These are phyloP conservation scores for Rhineura floridana DNA, from an alignment of 2,113 vertebrate genomes.

Conservation along the genomic window DNA sequence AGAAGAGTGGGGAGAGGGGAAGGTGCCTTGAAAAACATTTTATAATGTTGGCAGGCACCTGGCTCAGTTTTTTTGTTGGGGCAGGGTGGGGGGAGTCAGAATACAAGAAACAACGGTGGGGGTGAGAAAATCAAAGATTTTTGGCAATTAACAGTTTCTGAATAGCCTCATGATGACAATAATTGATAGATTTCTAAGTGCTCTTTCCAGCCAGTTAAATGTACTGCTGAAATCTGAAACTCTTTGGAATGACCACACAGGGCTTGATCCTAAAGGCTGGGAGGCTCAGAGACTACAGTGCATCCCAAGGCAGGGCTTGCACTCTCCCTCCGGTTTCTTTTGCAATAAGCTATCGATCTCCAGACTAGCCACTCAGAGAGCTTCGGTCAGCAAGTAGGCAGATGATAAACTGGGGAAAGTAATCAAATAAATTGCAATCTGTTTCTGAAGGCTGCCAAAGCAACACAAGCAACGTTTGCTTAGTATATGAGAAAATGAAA, in stretches of 20 bases:
- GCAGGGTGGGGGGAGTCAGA: not conserved
- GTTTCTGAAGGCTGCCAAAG: not conserved
- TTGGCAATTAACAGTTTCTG: rapidly evolving
- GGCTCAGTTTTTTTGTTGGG: rapidly evolving
- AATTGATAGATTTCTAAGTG: not conserved
- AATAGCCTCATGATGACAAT: rapidly evolving
- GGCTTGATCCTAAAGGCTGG: rapidly evolving
- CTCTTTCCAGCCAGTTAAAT: no score
- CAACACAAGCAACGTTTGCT: no score
- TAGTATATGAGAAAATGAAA: not conserved
- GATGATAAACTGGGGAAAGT: not conserved
- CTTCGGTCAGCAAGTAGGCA: not conserved
- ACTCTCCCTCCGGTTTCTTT: not conserved
- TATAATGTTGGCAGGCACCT: not conserved
- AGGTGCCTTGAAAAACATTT: not conserved
- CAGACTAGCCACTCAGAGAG: not conserved
- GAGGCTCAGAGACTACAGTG: not conserved
- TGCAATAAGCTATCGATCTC: rapidly evolving
- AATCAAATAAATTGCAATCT: no score
- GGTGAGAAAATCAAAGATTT: rapidly evolving
- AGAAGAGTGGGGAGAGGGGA: not conserved
- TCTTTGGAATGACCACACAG: rapidly evolving
- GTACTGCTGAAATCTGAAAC: not conserved
- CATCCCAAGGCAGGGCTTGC: not conserved
- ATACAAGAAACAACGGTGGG: not conserved